Evolutionary conservation across 2,113 vertebrate genomes (phyloP), one percentile per base, ranked within the genome.

Genomic region (Hymenochirus boettgeri): DNA sequence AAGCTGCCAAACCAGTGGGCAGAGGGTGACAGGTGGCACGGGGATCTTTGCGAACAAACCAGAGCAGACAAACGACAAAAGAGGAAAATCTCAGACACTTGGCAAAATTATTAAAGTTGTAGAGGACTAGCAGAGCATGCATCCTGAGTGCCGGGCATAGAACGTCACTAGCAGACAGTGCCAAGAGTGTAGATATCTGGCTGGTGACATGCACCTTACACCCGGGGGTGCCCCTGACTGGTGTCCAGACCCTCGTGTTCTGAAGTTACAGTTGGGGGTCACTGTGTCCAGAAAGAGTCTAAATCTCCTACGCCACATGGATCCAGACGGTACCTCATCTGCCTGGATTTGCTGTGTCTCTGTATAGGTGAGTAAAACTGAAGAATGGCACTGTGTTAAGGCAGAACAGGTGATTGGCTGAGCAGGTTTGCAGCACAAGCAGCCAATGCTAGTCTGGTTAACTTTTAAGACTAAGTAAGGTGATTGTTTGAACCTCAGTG

Each of bases 171-270:
- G 8, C 7, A 31, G 17, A 31, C 10, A 21, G 10, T 15, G 11
- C 1, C 6, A 9, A 11, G n/a, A 13, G 13, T 18, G 15, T 11
- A n/a, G 6, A n/a, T 27, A 35, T 17, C 13, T 12, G 6, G 13
- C 19, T 17, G 46, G 18, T 10, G 58, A n/a, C 12, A 67, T 67
- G 65, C 65, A 67, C 27, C 65, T 67, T 2, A 67, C 65, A 19
- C 57, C 65, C 7, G 65, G 65, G 5, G 57, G 65, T 19, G 65
- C 65, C 12, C 65, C 65, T 1, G 65, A 67, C 46, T 67, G 65
- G 65, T 67, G 56, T 33, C 65, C 65, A 10, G 65, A 67, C 65
- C 65, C 65, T 25, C 57, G 65, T 18, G 65, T 60, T 50, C 37
- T 67, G 12, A 67, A 27, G 65, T 67, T 57, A 67, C 65, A 26